phyloP scores from a whole-genome alignment of 2,888 invertebrate genomes.

The Pecten maximus region DNA sequence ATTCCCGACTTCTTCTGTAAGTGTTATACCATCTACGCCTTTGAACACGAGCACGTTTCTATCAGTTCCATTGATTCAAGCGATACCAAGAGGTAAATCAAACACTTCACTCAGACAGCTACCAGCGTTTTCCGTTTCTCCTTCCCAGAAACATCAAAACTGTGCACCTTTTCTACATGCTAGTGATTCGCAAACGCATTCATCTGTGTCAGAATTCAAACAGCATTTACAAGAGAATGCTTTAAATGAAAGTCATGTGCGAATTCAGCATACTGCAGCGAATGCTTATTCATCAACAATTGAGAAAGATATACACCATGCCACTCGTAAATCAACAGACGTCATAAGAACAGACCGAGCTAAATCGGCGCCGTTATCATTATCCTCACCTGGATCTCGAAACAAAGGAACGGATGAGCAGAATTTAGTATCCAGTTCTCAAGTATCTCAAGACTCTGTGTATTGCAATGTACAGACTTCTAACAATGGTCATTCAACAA shows the following conservation, averaged over 20 bases:
- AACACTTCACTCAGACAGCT: not conserved
- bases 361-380: not conserved
- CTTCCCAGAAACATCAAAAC: not conserved
- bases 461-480: not conserved
- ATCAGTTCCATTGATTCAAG: not conserved
- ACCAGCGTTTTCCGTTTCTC: not conserved
- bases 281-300: not conserved
- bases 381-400: not conserved
- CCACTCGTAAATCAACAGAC: not conserved
- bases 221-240: not conserved
- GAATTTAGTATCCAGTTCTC: not conserved
- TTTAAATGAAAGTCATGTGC: not conserved
- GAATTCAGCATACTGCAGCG: not conserved
- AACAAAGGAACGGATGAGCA: not conserved
- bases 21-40: not conserved
- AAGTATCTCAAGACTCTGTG: not conserved
- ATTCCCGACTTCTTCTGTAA: not conserved
- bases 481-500: not conserved
- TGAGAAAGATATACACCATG: not conserved
- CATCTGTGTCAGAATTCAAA: not conserved
- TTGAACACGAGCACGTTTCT: not conserved
- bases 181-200: not conserved
- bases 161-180: not conserved
- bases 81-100: not conserved
- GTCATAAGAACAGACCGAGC: not conserved